Evolutionary conservation across 1,140 invertebrate genomes (phyloP).

Genomic region (Drosophila micromelanica): DNA sequence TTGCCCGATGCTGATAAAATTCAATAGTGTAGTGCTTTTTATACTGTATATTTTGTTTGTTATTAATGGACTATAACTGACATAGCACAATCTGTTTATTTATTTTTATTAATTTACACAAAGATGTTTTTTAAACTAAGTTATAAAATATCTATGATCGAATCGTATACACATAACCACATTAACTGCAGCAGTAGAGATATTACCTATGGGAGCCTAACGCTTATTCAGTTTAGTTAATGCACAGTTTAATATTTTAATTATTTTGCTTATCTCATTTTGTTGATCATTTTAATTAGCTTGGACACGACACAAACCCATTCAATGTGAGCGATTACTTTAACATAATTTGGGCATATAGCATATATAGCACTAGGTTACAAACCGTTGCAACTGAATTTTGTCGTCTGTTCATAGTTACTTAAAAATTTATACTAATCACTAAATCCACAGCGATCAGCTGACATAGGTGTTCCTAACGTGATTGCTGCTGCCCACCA

Average conservation of each 20-base stretch:
- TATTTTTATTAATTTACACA: slow-evolving; percentile 45
- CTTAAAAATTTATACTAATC: slow-evolving; percentile 25
- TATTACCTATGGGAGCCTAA: slow-evolving; percentile 17
- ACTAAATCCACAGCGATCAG: slow-evolving; percentile 25
- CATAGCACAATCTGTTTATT: slow-evolving; percentile 29
- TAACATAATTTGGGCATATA: slow-evolving; percentile 12
- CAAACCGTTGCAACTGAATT: slow-evolving; percentile 7
- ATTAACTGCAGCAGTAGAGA: slow-evolving; percentile 12
- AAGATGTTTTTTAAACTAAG: slow-evolving; percentile 31
- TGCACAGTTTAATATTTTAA: slow-evolving; percentile 34
- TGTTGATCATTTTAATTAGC: slow-evolving; percentile 12
- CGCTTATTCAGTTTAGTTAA: slow-evolving; percentile 38
- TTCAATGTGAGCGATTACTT: slow-evolving; percentile 29
- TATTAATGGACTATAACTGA: slow-evolving; percentile 18
- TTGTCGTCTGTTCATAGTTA: neutral
- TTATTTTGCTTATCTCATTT: neutral
- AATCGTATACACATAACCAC: slow-evolving; percentile 48
- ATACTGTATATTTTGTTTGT: neutral
- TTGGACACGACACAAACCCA: slow-evolving; percentile 26
- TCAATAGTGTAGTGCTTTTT: neutral
- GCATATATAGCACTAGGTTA: slow-evolving; percentile 24
- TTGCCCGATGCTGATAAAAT: neutral
- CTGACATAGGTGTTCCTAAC: slow-evolving; percentile 2
- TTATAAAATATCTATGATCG: slow-evolving; percentile 31
- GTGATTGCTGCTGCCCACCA: slow-evolving; percentile 1